These are phyloP conservation scores for Sipha maydis DNA, from an alignment of 2,888 invertebrate species.

Conservation along the genomic window DNA sequence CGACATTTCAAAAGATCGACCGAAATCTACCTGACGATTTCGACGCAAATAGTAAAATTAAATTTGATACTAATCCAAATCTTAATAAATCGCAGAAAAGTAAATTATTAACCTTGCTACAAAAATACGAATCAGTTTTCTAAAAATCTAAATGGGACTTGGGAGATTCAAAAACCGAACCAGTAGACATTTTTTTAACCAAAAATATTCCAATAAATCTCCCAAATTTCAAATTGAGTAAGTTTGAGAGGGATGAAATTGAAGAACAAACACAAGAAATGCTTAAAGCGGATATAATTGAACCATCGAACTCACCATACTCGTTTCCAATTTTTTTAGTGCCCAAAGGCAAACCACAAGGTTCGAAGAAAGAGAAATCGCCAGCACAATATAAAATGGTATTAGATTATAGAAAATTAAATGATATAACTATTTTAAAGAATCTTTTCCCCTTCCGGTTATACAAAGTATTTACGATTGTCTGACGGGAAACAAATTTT, in stretches of 20 bases:
- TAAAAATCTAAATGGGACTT: conserved; percentile 6
- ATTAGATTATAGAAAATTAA: too few species aligned
- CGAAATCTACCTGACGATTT: too few species aligned
- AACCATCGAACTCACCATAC: not conserved
- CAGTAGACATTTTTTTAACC: not conserved
- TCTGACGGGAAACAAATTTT: too few species aligned
- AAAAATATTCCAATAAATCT: not conserved
- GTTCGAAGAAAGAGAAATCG: not conserved
- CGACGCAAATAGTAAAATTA: not conserved
- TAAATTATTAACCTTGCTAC: not conserved
- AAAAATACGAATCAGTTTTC: not conserved
- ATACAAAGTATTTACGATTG: not conserved
- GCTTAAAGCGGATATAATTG: not conserved
- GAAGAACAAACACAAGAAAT: not conserved
- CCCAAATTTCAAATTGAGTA: not conserved
- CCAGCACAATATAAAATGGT: too few species aligned
- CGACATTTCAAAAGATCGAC: too few species aligned
- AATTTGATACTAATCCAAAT: conserved; percentile 14
- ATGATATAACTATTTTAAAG: not conserved
- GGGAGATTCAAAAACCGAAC: not conserved
- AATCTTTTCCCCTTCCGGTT: not conserved
- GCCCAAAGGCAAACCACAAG: not conserved
- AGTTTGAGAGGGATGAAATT: not conserved
- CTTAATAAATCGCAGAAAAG: not conserved
- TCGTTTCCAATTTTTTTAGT: conserved; percentile 3